A percentile compares a stretch with the other conserved stretches of the same genome.
Evolutionary conservation across 2,797 vertebrate genomes (phyloP).

Genomic region (Glyptemys insculpta): DNA sequence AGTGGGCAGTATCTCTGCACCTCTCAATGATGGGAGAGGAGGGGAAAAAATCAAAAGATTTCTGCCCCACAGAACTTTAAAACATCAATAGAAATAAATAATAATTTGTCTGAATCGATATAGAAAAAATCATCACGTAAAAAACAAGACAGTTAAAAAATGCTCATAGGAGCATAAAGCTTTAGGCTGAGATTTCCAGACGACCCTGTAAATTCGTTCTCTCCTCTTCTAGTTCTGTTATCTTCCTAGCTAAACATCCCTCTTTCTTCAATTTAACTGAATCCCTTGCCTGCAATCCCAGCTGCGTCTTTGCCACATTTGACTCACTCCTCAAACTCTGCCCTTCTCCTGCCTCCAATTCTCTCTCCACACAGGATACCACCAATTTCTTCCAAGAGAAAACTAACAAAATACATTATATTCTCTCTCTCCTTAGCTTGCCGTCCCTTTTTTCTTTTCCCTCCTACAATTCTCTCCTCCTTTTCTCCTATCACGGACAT

Average conservation of each 20-base stretch:
- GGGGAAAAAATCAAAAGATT: background rate
- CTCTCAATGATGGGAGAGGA: background rate
- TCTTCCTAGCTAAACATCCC: background rate
- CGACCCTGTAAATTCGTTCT: background rate
- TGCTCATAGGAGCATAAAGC: background rate
- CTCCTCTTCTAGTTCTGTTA: background rate
- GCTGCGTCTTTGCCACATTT: background rate
- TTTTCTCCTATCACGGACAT: background rate
- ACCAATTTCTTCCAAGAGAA: background rate
- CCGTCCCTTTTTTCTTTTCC: background rate
- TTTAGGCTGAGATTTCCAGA: background rate
- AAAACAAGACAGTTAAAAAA: background rate
- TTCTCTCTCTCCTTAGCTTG: background rate
- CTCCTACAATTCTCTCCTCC: background rate
- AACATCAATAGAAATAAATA: background rate
- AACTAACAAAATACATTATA: background rate
- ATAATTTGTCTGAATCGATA: background rate
- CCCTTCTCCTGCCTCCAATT: background rate
- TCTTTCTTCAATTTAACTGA: background rate
- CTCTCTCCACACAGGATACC: background rate
- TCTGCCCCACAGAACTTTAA: background rate
- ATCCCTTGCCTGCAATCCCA: background rate
- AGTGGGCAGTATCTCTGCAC: background rate
- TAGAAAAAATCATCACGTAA: background rate
- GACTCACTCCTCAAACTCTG: background rate